phyloP scores from a whole-genome alignment of 2,888 invertebrate species.

The Cephalotes varians region DNA sequence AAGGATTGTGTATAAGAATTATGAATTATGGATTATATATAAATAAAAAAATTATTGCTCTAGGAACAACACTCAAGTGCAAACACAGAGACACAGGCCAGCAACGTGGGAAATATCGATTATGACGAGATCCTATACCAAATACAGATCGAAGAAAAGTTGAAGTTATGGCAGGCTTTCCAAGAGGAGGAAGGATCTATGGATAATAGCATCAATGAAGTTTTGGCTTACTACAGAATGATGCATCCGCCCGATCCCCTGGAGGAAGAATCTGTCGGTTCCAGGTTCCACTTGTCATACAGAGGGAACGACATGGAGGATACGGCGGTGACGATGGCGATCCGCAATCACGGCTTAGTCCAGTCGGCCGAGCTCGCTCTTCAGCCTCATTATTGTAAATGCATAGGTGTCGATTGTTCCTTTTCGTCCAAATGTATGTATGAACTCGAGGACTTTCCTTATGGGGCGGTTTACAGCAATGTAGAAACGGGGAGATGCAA shows the following conservation, averaged over 20 bases:
- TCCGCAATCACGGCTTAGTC: constrained; percentile 89
- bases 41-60: constrained; percentile 21
- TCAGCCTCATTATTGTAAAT: constrained; percentile 65
- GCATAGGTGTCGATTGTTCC: constrained; percentile 57
- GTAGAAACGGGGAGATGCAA: constrained; percentile 50
- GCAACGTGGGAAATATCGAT: constrained; percentile 56
- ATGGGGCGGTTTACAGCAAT: constrained; percentile 40
- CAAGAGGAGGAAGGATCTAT: constrained; percentile 90
- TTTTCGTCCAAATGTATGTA: constrained; percentile 57
- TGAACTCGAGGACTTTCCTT: constrained; percentile 46
- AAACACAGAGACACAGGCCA: constrained; percentile 52
- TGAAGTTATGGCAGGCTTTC: constrained; percentile 89
- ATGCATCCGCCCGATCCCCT: constrained; percentile 84
- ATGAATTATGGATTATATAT: not conserved
- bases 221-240: constrained; percentile 88
- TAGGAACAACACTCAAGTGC: constrained; percentile 56
- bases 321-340: constrained; percentile 91
- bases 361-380: constrained; percentile 72
- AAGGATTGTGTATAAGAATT: not conserved
- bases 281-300: constrained; percentile 75
- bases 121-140: constrained; percentile 76
- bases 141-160: constrained; percentile 76
- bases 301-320: constrained; percentile 89
- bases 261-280: constrained; percentile 73
- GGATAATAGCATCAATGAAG: constrained; percentile 90